A percentile compares a stretch with the other conserved stretches of the same genome.
These are phyloP conservation scores for Carassius auratus DNA, from an alignment of 2,113 vertebrate species.

Conservation along the genomic window DNA sequence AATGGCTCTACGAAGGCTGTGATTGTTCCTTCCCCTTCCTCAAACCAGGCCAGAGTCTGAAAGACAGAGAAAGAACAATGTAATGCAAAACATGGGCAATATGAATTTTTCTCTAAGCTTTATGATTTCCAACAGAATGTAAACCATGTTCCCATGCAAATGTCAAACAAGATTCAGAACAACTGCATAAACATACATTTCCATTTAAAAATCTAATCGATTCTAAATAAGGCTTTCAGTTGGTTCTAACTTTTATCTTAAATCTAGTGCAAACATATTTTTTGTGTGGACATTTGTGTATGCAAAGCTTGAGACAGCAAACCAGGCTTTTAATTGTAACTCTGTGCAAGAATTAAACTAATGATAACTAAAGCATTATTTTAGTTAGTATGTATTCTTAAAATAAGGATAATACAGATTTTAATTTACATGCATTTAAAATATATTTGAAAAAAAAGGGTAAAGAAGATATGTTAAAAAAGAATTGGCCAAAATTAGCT, in stretches of 20 bases:
- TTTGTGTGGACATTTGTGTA: too few species aligned
- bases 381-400: too few species aligned
- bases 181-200: neutral
- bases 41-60: slow-evolving; percentile 81
- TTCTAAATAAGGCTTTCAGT: neutral
- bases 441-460: too few species aligned
- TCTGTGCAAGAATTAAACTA: too few species aligned
- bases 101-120: neutral
- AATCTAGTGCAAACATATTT: neutral
- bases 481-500: too few species aligned
- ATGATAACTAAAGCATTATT: too few species aligned
- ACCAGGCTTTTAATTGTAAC: too few species aligned
- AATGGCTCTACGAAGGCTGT: slow-evolving; percentile 82
- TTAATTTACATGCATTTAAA: too few species aligned
- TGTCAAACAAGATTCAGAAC: neutral
- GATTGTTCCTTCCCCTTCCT: slow-evolving; percentile 80
- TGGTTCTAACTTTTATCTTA: neutral
- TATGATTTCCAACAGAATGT: neutral
- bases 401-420: too few species aligned
- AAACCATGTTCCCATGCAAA: neutral
- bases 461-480: too few species aligned
- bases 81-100: neutral
- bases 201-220: neutral
- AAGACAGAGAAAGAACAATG: neutral
- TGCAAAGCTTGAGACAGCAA: too few species aligned